phyloP scores from a whole-genome alignment of 2,888 invertebrate species.

The Cacoxenus indagator region DNA sequence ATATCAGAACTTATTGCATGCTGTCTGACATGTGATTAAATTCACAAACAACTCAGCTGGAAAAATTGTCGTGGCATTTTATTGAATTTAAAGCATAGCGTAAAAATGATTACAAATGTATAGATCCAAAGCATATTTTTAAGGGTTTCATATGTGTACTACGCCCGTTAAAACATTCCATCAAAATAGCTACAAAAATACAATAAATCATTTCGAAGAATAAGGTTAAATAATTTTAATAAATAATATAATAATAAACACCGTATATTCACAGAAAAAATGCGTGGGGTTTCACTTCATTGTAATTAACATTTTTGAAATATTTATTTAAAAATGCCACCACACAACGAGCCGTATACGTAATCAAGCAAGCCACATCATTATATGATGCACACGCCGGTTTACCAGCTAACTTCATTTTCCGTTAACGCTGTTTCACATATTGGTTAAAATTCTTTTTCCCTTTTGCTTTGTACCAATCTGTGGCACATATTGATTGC shows the following conservation, averaged over 20 bases:
- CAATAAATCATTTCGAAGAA: no score
- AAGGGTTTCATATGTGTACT: no score
- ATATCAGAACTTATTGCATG: neutral
- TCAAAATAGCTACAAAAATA: no score
- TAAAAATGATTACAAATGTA: neutral
- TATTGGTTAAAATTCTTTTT: neutral
- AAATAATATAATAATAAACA: no score
- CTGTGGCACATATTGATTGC: constrained; percentile 47
- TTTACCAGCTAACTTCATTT: neutral
- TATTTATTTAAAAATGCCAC: neutral
- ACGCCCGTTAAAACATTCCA: no score
- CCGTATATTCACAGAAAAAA: no score
- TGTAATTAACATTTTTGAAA: no score
- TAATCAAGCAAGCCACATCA: neutral
- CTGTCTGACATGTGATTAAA: constrained; percentile 36
- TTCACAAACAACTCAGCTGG: constrained; percentile 36
- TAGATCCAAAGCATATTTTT: no score
- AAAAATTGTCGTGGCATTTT: constrained; percentile 31
- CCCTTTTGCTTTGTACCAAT: neutral
- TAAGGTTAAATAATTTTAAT: no score
- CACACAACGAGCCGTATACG: neutral
- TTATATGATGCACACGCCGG: constrained; percentile 41
- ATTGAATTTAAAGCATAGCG: neutral
- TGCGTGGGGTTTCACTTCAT: no score
- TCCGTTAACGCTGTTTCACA: neutral